Conservation (phyloP, 37 sponge, comb jelly and placozoan genomes). For the Bolinopsis microptera region DNA sequence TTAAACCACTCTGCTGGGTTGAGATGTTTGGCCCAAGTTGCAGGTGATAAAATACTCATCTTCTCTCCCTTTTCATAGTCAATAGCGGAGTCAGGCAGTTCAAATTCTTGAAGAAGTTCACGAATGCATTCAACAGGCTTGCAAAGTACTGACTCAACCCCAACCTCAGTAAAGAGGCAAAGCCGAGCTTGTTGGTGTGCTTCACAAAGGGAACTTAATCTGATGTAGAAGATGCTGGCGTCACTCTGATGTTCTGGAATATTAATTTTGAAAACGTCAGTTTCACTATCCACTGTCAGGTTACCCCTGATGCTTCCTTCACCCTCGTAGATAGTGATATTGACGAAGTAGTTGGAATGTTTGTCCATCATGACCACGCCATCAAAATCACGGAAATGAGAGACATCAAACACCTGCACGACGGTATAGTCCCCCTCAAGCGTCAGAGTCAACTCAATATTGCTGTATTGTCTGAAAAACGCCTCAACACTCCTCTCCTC, state of each 20-base stretch:
- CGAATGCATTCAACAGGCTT: background rate
- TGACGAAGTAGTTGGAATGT: slow-evolving; percentile 49
- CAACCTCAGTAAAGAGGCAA: background rate
- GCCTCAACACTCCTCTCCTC: slow-evolving; percentile 22
- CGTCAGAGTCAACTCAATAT: slow-evolving; percentile 3
- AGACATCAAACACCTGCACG: slow-evolving; percentile 14
- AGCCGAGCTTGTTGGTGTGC: background rate
- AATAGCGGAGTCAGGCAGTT: slow-evolving; percentile 12
- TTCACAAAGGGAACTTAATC: background rate
- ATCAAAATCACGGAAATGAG: slow-evolving; percentile 22
- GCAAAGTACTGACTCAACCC: background rate
- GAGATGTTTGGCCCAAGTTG: slow-evolving; percentile 55
- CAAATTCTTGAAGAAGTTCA: slow-evolving; percentile 18
- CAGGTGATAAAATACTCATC: slow-evolving; percentile 30
- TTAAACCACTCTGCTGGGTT: slow-evolving; percentile 64
- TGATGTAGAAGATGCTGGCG: background rate
- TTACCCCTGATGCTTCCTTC: slow-evolving; percentile 52
- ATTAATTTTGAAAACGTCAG: slow-evolving; percentile 29
- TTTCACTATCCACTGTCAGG: slow-evolving; percentile 1
- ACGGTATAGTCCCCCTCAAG: background rate
- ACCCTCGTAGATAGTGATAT: slow-evolving; percentile 33
- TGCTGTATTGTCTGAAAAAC: slow-evolving; percentile 51
- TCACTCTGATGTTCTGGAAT: background rate
- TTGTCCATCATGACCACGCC: slow-evolving; percentile 63
- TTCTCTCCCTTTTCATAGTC: slow-evolving; percentile 59